Evolutionary conservation across 64 coral and sea anemone genomes (phyloP).

Genomic region (Actinia tenebrosa): DNA sequence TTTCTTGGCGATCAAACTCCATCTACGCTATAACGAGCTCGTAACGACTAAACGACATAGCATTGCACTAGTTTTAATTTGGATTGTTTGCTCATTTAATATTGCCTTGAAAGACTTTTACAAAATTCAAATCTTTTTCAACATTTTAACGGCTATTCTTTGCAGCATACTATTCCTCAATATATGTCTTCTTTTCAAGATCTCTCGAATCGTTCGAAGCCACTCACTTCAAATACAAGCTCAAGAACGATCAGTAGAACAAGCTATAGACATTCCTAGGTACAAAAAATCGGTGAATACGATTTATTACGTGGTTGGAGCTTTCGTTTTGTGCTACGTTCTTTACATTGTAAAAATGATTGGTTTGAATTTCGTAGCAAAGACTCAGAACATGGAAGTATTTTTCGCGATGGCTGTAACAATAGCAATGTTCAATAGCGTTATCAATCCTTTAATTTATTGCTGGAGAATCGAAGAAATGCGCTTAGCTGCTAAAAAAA

Average conservation of each 20-base stretch:
- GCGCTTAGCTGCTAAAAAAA: not conserved
- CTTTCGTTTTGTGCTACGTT: not conserved
- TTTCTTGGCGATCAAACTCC: not conserved
- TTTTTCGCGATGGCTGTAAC: not conserved
- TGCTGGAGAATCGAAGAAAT: not conserved
- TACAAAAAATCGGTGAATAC: slow-evolving; percentile 8
- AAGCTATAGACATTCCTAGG: not conserved
- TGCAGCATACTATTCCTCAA: not conserved
- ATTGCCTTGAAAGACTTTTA: not conserved
- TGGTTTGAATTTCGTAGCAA: not conserved
- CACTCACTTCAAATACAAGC: not conserved
- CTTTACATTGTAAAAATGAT: not conserved
- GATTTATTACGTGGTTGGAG: not conserved
- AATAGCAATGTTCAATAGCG: not conserved
- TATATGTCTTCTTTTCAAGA: not conserved
- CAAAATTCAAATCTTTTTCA: not conserved
- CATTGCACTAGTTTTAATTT: not conserved
- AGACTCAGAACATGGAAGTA: not conserved
- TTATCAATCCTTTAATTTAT: not conserved
- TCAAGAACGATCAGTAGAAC: not conserved
- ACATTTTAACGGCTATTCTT: not conserved
- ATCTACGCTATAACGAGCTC: not conserved
- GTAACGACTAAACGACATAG: not conserved
- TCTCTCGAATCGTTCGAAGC: not conserved
- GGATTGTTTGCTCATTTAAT: not conserved